These are phyloP conservation scores for Phocoena sinus DNA, from an alignment of 2,113 vertebrate species.

Conservation along the genomic window DNA sequence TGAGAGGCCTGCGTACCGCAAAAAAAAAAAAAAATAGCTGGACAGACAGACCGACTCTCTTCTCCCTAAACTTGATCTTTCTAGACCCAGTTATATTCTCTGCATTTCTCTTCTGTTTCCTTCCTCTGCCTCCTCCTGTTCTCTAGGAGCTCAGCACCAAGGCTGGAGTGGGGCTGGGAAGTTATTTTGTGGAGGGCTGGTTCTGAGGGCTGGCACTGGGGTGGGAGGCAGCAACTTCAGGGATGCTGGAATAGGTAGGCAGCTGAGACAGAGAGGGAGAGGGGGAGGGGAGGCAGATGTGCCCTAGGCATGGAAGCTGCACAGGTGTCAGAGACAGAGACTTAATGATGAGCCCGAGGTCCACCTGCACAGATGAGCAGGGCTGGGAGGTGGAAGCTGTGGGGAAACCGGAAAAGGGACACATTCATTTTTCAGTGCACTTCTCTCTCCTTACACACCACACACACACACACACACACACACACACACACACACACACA, in stretches of 20 bases:
- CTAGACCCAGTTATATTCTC: background rate
- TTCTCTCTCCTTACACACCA: background rate
- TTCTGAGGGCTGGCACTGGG: background rate
- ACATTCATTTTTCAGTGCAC: slow-evolving; percentile 68
- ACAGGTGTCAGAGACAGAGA: slow-evolving; percentile 32
- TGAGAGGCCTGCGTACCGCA: no score
- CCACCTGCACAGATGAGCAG: slow-evolving; percentile 58
- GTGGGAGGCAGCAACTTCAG: background rate
- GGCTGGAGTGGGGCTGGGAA: no score
- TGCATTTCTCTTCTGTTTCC: background rate
- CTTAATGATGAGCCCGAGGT: slow-evolving; percentile 65
- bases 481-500: background rate
- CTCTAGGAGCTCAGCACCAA: background rate
- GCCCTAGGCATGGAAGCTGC: background rate
- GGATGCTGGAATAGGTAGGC: rapidly evolving
- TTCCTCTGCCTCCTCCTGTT: background rate
- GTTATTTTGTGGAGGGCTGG: background rate
- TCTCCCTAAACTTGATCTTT: background rate
- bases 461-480: slow-evolving; percentile 40
- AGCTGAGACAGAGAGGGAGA: background rate
- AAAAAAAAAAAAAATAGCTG: background rate
- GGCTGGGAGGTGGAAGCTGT: background rate
- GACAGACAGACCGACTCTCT: background rate
- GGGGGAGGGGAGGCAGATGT: background rate
- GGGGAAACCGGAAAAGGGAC: slow-evolving; percentile 69